Base-by-base conservation (phyloP, 2,797 vertebrate genomes). In the Emys orbicularis region DNA sequence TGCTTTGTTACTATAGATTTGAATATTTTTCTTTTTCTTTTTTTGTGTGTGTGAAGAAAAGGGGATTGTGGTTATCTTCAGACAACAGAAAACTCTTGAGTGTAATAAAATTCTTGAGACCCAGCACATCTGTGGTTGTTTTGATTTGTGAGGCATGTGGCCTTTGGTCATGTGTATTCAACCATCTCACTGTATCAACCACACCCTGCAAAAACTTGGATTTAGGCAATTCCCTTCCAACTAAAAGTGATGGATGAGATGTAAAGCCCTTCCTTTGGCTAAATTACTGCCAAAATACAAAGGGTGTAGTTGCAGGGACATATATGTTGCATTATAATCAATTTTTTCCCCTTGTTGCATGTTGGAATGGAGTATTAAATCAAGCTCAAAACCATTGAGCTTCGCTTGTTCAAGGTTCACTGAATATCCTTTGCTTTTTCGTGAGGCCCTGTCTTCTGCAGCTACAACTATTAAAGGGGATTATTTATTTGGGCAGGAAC, bases 241-340 rank as follows among this genome's bases (percentile, higher is more conserved):
- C 89, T 93, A 44, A 96, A 92, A 97, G 87, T 94, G 87, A 90
- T 93, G 65, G 87, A 83, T 95, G 84, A 97, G 95, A 95, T 97
- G 93, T 96, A 95, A 97, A 98, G 87, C 96, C 86, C 90, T 92
- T 97, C 95, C 93, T 97, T 98, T 97, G 96, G 96, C 98, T 97
- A 97, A 97, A 97, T 97, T 97, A 91, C 93, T 98, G 95, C 96
- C 97, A 97, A 90, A 96, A 94, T 68, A n/a, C 88, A 47, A 90
- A 81, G 85, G 92, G 76, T 93, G 80, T 94, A 92, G 74, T 95
- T 90, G 92, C 93, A 90, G 95, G 93, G 94, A 92, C 86, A 81
- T 95, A 96, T 97, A 96, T 94, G 88, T 95, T 95, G 96, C 96
- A 95, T 97, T 96, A 93, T 87, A 47, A 92, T 97, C 87, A 95